These are phyloP conservation scores for Drosophila heteroneura DNA, from an alignment of 2,888 invertebrate genomes.

Conservation along the genomic window DNA sequence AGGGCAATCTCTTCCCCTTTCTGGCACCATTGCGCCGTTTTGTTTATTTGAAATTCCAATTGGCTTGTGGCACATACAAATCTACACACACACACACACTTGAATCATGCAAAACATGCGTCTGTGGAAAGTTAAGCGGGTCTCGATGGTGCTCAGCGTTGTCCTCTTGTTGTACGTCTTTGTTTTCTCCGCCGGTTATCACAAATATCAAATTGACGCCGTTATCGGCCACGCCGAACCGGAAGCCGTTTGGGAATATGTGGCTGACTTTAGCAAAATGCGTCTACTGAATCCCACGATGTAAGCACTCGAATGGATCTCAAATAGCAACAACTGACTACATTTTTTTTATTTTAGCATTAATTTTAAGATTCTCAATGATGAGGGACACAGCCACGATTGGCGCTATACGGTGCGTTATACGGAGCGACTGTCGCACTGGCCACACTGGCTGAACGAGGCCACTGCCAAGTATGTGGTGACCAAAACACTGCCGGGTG, in stretches of 20 bases:
- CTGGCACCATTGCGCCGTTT: slow-evolving; percentile 14
- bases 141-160: slow-evolving; percentile 50
- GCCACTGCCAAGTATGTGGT: slow-evolving; percentile 88
- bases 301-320: slow-evolving; percentile 86
- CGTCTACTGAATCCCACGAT: slow-evolving; percentile 90
- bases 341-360: slow-evolving; percentile 84
- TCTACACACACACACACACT: slow-evolving; percentile 25
- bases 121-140: slow-evolving; percentile 73
- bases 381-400: slow-evolving; percentile 89
- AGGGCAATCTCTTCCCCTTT: background rate
- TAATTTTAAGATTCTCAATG: slow-evolving; percentile 88
- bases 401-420: slow-evolving; percentile 90
- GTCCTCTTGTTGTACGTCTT: slow-evolving; percentile 71
- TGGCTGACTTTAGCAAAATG: slow-evolving; percentile 92
- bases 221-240: slow-evolving; percentile 87
- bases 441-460: slow-evolving; percentile 88
- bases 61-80: slow-evolving; percentile 12
- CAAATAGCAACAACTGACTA: slow-evolving; percentile 1
- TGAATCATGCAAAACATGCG: slow-evolving; percentile 67
- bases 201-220: slow-evolving; percentile 86
- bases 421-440: slow-evolving; percentile 88
- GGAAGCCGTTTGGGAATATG: slow-evolving; percentile 89
- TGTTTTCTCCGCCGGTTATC: slow-evolving; percentile 80
- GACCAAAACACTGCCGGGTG: slow-evolving; percentile 85
- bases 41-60: slow-evolving; percentile 70